Evolutionary conservation across 2,797 vertebrate species (phyloP).

Genomic region (Eulemur mongoz): DNA sequence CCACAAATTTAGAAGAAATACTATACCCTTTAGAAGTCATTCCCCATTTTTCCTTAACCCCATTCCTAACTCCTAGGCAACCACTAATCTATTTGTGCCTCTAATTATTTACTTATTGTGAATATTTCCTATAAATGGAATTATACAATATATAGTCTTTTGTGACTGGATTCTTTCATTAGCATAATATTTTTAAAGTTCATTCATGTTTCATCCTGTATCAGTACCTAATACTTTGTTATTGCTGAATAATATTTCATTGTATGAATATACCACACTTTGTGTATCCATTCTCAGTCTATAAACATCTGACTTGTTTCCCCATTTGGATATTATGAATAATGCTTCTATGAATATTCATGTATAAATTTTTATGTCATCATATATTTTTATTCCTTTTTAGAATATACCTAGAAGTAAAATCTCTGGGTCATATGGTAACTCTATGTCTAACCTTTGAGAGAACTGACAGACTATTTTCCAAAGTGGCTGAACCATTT

Average conservation of each 20-base stretch:
- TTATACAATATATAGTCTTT: not conserved
- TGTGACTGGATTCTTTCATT: not conserved
- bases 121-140: not conserved
- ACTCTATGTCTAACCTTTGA: not conserved
- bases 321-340: not conserved
- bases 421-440: not conserved
- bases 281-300: not conserved
- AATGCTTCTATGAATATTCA: not conserved
- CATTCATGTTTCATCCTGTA: not conserved
- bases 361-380: not conserved
- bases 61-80: not conserved
- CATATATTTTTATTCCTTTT: not conserved
- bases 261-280: not conserved
- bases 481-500: not conserved
- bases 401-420: not conserved
- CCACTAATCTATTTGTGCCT: not conserved
- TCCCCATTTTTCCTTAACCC: not conserved
- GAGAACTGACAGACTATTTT: not conserved
- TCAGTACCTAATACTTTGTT: not conserved
- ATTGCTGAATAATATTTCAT: not conserved
- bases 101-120: not conserved
- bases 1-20: not conserved
- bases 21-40: not conserved
- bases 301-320: not conserved
- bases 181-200: not conserved